Conservation (phyloP, 2,888 invertebrate genomes). For the Cephalotes varians region DNA sequence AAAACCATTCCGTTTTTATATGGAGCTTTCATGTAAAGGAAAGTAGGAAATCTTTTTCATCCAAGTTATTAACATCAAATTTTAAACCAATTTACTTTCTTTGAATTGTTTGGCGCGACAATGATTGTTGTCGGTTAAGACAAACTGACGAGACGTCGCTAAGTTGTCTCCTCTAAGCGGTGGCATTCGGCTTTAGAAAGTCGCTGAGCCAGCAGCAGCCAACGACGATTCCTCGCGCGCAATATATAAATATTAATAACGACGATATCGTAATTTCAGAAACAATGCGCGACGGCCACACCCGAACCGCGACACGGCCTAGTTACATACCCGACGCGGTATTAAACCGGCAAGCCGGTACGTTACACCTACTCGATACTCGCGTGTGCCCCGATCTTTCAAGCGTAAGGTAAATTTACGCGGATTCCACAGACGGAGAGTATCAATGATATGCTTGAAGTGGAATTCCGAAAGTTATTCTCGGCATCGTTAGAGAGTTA, state of each 20-base stretch:
- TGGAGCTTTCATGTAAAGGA: background rate
- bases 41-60: too few relatives aligned
- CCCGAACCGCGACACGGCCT: slow-evolving; percentile 74
- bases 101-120: background rate
- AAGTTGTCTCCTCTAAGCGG: slow-evolving; percentile 50
- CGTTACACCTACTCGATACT: slow-evolving; percentile 51
- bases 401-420: slow-evolving; percentile 27
- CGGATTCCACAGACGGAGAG: slow-evolving; percentile 18
- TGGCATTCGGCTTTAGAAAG: slow-evolving; percentile 74
- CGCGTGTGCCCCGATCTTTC: slow-evolving; percentile 26
- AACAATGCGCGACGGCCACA: slow-evolving; percentile 79
- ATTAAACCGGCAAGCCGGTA: slow-evolving; percentile 43
- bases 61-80: background rate
- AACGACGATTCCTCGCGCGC: slow-evolving; percentile 54
- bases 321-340: slow-evolving; percentile 65
- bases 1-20: background rate
- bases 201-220: slow-evolving; percentile 59
- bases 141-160: slow-evolving; percentile 15
- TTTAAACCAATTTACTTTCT: slow-evolving; percentile 2
- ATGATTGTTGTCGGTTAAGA: background rate
- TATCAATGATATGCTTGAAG: background rate
- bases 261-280: slow-evolving; percentile 79
- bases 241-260: slow-evolving; percentile 80
- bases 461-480: slow-evolving; percentile 1
- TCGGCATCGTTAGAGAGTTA: background rate